A percentile compares a stretch with the other conserved stretches of the same genome.
Conservation (phyloP, 2,888 invertebrate genomes). For the Melanotus villosus region DNA sequence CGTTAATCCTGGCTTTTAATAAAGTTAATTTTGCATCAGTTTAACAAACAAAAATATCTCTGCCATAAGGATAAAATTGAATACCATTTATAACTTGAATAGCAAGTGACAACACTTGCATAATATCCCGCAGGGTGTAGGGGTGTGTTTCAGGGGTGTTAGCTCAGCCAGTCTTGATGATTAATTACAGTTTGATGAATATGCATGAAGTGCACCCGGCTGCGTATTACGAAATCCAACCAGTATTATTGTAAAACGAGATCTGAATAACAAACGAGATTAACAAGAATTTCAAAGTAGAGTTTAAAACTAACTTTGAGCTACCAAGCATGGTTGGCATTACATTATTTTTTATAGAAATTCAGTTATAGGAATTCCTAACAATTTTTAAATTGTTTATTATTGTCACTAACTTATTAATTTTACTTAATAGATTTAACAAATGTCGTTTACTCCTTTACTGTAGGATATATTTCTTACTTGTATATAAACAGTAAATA, state of each 20-base stretch:
- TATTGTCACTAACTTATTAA: no score
- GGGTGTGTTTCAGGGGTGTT: conserved; percentile 43
- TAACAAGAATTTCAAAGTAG: conserved; percentile 8
- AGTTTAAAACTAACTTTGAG: conserved; percentile 7
- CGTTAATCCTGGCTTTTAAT: not conserved
- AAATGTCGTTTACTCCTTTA: no score
- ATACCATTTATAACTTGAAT: conserved; percentile 41
- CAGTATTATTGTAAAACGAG: conserved; percentile 46
- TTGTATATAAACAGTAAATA: no score
- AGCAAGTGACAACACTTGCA: conserved; percentile 47
- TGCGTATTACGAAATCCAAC: conserved; percentile 65
- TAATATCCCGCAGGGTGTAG: conserved; percentile 39
- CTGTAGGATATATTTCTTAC: no score
- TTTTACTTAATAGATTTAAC: no score
- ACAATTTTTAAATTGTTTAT: no score
- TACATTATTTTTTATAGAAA: no score
- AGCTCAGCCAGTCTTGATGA: conserved; percentile 61
- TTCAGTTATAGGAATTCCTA: no score
- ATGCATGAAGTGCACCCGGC: conserved; percentile 64
- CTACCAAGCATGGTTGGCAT: no score
- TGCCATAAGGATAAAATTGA: conserved; percentile 29
- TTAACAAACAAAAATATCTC: not conserved
- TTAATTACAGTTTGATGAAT: conserved; percentile 67
- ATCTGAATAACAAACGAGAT: conserved; percentile 40
- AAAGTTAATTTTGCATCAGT: conserved; percentile 11